Percentiles rank a stretch among this genome's conserved stretches.
Conservation (phyloP, 2,888 invertebrate genomes). For the Drosophila engyochracea region DNA sequence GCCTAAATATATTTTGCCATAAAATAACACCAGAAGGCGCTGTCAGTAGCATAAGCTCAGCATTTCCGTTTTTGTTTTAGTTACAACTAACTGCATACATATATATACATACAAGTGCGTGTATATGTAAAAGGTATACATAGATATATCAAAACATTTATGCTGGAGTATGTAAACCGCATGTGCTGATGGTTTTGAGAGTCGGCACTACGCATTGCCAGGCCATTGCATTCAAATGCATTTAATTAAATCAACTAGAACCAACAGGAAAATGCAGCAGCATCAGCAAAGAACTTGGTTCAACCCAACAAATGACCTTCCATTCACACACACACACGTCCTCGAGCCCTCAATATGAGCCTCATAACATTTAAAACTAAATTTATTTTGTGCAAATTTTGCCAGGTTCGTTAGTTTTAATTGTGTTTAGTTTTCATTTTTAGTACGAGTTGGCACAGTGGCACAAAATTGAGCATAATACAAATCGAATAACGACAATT, state of each 20-base stretch:
- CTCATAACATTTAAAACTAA: conserved; percentile 75
- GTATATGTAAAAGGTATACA: not conserved
- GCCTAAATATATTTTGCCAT: conserved; percentile 64
- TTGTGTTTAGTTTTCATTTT: conserved; percentile 78
- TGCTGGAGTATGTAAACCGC: conserved; percentile 59
- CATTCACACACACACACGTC: not conserved
- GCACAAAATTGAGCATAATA: not conserved
- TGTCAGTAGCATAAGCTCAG: conserved; percentile 75
- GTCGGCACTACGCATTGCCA: conserved; percentile 62
- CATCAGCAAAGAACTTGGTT: conserved; percentile 35
- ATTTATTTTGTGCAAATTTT: conserved; percentile 80
- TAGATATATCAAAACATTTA: conserved; percentile 56
- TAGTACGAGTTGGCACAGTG: conserved; percentile 41
- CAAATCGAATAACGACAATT: conserved; percentile 18
- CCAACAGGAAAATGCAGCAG: conserved; percentile 72
- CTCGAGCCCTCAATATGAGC: conserved; percentile 51
- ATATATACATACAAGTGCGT: conserved; percentile 7
- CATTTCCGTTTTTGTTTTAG: conserved; percentile 73
- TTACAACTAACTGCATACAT: conserved; percentile 58
- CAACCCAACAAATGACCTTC: conserved; percentile 41
- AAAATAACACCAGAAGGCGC: conserved; percentile 74
- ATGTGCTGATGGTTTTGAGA: conserved; percentile 62
- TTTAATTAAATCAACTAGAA: conserved; percentile 82
- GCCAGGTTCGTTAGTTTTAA: conserved; percentile 81
- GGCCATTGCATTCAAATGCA: conserved; percentile 81